These are phyloP conservation scores for Acrocera orbiculus DNA, from an alignment of 2,888 invertebrate species.

Conservation along the genomic window DNA sequence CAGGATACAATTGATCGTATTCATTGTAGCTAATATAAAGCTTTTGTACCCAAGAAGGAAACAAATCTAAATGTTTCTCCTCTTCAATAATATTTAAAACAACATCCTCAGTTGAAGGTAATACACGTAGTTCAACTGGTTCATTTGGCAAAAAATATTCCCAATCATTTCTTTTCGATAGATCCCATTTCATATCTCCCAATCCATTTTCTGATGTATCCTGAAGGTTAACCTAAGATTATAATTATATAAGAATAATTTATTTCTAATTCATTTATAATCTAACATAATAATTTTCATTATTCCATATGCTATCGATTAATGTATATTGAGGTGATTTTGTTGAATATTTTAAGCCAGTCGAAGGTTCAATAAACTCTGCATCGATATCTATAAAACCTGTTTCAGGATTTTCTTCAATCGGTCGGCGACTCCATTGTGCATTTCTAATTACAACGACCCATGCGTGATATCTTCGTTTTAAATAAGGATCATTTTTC, in stretches of 20 bases:
- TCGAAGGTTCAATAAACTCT: constrained; percentile 78
- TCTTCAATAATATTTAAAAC: constrained; percentile 32
- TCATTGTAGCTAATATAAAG: constrained; percentile 41
- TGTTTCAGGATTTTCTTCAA: constrained; percentile 15
- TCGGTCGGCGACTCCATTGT: constrained; percentile 22
- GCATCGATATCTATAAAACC: too few relatives aligned
- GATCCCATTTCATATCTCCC: constrained; percentile 48
- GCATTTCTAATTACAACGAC: constrained; percentile 42
- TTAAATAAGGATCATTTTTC: too few relatives aligned
- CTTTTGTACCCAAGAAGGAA: constrained; percentile 53
- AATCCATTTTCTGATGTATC: constrained; percentile 32
- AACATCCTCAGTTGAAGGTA: constrained; percentile 30
- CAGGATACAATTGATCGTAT: constrained; percentile 54
- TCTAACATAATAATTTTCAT: constrained; percentile 63
- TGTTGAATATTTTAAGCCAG: constrained; percentile 46
- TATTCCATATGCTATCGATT: constrained; percentile 72
- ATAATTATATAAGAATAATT: neutral
- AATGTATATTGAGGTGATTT: constrained; percentile 46
- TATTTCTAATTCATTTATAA: neutral
- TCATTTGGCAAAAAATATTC: constrained; percentile 57
- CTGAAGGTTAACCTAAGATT: constrained; percentile 43
- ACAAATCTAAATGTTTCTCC: constrained; percentile 62
- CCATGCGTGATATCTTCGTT: constrained; percentile 69
- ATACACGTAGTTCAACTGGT: constrained; percentile 33
- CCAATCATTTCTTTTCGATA: constrained; percentile 44